These are phyloP conservation scores for Trachelus iudaicus DNA, from an alignment of 2,888 invertebrate genomes.

Conservation along the genomic window DNA sequence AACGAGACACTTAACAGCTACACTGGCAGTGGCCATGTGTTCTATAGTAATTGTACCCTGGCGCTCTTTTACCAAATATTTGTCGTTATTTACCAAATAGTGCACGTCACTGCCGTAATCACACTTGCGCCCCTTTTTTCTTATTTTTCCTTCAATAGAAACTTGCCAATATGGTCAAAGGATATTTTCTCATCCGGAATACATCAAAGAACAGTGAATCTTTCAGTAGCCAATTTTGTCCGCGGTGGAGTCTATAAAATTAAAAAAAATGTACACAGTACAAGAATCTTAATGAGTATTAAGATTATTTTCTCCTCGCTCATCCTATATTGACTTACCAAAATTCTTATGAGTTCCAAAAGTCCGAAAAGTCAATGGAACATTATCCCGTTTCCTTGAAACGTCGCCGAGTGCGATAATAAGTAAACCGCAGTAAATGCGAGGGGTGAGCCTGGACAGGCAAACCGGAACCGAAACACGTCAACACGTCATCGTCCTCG, in stretches of 20 bases:
- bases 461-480: conserved; percentile 37
- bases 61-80: conserved; percentile 36
- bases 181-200: not conserved
- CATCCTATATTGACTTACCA: not conserved
- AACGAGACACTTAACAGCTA: conserved; percentile 36
- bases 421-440: conserved; percentile 9
- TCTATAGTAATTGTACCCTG: conserved; percentile 42
- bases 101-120: not conserved
- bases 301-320: not conserved
- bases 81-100: not conserved
- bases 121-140: not conserved
- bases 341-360: conserved; percentile 11
- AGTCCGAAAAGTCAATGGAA: conserved; percentile 4
- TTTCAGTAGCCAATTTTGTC: not conserved
- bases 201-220: not conserved
- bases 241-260: not conserved
- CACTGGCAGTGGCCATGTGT: conserved; percentile 41
- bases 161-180: not conserved
- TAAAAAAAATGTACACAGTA: not conserved
- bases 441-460: conserved; percentile 5
- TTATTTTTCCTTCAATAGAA: not conserved
- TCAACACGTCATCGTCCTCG: conserved; percentile 15
- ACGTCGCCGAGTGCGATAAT: not conserved
- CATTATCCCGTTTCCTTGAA: conserved; percentile 14
- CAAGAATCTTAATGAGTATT: not conserved